phyloP scores from a whole-genome alignment of 2,113 vertebrate species.

The Cinclus mexicanus region DNA sequence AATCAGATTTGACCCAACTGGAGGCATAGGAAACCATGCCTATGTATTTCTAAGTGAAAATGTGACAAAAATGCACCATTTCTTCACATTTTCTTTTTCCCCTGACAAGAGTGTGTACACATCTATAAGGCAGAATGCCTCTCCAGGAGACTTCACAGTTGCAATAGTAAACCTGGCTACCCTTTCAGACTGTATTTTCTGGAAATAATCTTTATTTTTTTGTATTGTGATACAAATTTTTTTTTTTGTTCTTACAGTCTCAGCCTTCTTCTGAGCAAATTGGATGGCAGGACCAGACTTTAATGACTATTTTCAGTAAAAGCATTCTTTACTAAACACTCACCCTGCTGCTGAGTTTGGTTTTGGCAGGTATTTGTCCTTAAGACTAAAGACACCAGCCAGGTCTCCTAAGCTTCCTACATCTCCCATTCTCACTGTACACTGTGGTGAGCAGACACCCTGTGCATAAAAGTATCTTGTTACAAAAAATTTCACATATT shows the following conservation, averaged over 20 bases:
- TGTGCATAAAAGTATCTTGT: background rate
- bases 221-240: background rate
- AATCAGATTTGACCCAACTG: background rate
- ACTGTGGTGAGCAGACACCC: background rate
- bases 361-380: background rate
- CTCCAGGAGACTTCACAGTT: background rate
- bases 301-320: background rate
- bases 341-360: background rate
- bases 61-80: background rate
- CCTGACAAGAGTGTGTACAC: background rate
- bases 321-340: background rate
- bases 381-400: background rate
- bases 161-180: background rate
- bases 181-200: background rate
- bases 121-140: background rate
- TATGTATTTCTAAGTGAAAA: background rate
- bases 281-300: background rate
- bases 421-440: background rate
- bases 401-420: background rate
- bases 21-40: background rate
- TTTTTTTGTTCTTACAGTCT: background rate
- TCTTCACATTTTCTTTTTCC: background rate
- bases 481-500: background rate
- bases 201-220: background rate
- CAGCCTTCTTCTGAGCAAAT: background rate